Base-by-base conservation (phyloP, 2,888 invertebrate genomes). In the Eristalinus sepulchralis region DNA sequence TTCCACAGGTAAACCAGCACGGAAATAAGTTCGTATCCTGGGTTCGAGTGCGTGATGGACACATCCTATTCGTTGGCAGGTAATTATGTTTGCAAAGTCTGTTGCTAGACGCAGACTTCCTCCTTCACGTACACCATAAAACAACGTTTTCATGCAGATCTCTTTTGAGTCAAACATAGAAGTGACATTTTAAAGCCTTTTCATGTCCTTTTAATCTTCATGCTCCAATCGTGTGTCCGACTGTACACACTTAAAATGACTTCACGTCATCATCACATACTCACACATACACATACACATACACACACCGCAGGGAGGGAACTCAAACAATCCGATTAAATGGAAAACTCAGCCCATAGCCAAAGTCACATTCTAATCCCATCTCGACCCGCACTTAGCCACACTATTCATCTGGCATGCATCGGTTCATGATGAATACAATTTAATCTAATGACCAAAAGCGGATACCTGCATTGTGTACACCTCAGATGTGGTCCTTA, bases 21-120 rank as follows among this genome's bases (percentile, higher is more conserved):
- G 97, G 97, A 92, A 97, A 97, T 94, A 97, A 97, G 94, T 97
- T 97, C 88, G 97, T 97, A 89, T 97, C 97, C 90, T 97, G 97
- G 97, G 97, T 97, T 92, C 95, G 97, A 90, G 95, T 96, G 89
- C 95, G 96, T 90, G 97, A 97, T 53, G 75, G 66, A 55, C 84
- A 97, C 94, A 97, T 97, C 93, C 95, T 97, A 90, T 97, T 97
- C 83, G 97, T 97, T 92, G 97, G 97, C 94, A 94, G 95, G 90
- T 96, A 96, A 92, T 90, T 91, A 90, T 88, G 62, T 76, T 36
- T 67, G 47, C 55, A 31, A 57, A 55, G 75, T n/a, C 57, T 24
- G n/a, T 60, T 27, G 60, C 60, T 27, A 60, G 47, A 47, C 47
- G 27, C 27, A 24, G 31, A 5, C 60, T 27, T 27, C 24, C 60